Base-by-base conservation (phyloP, 2,888 invertebrate genomes). In the Chloroclysta siterata region DNA sequence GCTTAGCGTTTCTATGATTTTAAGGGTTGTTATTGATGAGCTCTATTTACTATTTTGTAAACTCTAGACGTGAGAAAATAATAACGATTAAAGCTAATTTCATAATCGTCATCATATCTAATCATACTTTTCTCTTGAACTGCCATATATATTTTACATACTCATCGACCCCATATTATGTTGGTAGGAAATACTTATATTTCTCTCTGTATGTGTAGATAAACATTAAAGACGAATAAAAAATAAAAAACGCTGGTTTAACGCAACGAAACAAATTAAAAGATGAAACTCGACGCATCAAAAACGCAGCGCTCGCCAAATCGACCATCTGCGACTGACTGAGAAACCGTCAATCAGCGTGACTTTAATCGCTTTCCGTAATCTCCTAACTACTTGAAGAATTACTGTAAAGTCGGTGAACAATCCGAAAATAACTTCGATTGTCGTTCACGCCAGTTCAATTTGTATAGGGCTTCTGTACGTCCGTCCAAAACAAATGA, bases 361-460 rank as follows among this genome's bases (percentile, higher is more conserved):
- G 89, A 89, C 89, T 80, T 88, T 88, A 87, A 89, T 85, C 84
- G 81, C 81, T 76, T 80, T 83, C 75, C 76, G 79, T 87, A 86
- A 88, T 87, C 88, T 83, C 74, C 79, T 22, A 33, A 84, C 85
- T 83, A 80, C 82, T 76, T 76, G 71, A 77, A 78, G 82, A 85
- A 84, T 83, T 79, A 83, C 80, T 70, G 76, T 76, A 77, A 73
- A 78, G 75, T 77, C 77, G 72, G 76, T 71, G 75, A 76, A 79
- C 56, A 56, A 69, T 81, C 84, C 82, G 63, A 78, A 89, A 90
- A 90, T 90, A 90, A 80, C 83, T 76, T 59, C 74, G 84, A 86
- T 89, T 87, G 82, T 83, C 72, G 76, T 78, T 84, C 82, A 85
- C 79, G 83, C 80, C 76, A 72, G 75, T 74, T 50, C 42, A 50